Percentiles rank a stretch among this genome's conserved stretches.
These are phyloP conservation scores for Albula goreensis DNA, from an alignment of 2,113 vertebrate genomes.

Conservation along the genomic window DNA sequence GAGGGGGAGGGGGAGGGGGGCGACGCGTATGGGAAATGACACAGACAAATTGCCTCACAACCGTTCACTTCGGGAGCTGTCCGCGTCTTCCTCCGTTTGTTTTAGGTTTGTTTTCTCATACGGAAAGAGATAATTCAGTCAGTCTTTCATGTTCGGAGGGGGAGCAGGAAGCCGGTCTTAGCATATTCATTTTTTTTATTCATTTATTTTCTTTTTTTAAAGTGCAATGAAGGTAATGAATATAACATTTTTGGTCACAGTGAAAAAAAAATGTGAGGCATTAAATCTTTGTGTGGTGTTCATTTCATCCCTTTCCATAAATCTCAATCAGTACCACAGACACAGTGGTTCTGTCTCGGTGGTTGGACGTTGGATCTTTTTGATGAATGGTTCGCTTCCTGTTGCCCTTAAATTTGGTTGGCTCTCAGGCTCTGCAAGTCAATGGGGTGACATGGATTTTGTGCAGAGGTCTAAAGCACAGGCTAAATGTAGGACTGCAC, in stretches of 20 bases:
- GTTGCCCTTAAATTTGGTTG: background rate
- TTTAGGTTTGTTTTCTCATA: conserved; percentile 30
- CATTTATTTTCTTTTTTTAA: background rate
- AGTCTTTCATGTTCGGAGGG: conserved; percentile 32
- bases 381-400: background rate
- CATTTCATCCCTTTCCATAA: background rate
- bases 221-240: background rate
- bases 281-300: background rate
- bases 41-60: conserved; percentile 53
- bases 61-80: conserved; percentile 34
- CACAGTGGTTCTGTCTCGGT: background rate
- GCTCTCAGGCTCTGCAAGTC: background rate
- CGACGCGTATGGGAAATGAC: conserved; percentile 47
- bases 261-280: background rate
- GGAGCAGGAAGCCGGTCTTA: conserved; percentile 34
- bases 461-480: background rate
- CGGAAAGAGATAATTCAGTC: conserved; percentile 23
- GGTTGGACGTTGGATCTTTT: background rate
- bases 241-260: background rate
- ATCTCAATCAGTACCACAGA: background rate
- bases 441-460: background rate
- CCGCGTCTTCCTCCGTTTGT: conserved; percentile 5
- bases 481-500: background rate
- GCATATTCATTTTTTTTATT: background rate
- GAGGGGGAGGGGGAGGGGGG: background rate